Evolutionary conservation across 1,140 invertebrate genomes (phyloP), one percentile per base, ranked within the genome.

Genomic region (Pomacea maculata): DNA sequence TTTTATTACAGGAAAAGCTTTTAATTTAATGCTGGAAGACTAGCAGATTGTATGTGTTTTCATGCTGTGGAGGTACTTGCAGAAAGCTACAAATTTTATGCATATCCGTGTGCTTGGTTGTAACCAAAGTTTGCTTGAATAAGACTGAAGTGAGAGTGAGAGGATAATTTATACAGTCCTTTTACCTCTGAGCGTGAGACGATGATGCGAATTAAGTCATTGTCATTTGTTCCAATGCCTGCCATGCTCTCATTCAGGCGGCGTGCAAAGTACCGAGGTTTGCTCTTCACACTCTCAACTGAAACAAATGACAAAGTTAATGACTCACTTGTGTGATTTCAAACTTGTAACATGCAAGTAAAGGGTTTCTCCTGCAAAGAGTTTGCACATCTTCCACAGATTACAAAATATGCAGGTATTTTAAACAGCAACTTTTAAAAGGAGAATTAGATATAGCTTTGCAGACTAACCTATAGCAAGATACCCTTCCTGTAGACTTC

Each of bases 401-500:
- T 45, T 45, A 4, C 2, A 6, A 45, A 45, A 45, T 45, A 45
- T 45, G 34, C 34, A 45, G 34, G 34, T 45, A 45, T 45, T 45
- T 45, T 25, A 25, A 25, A 25, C 25, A 25, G 25, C 25, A 25
- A 25, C 25, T 25, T 25, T 25, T 45, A 45, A 45, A 45, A 45
- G 34, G 29, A n/a, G 45, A 45, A 34, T 61, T 11, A 34, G 54
- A 34, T 11, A 10, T 21, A 5, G 21, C 34, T 45, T 45, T 15
- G 63, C n/a, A 67, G 63, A 81, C 73, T 63, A 57, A 86, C 86
- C 76, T 65, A 92, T 86, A 63, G 89, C 82, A 7, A 89, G 78
- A 45, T 88, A 87, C 11, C 86, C 89, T 55, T 91, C 86, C 72
- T 87, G 70, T 9, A 91, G 75, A 76, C 82, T 80, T 12, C 90